Percentiles rank a stretch among this genome's conserved stretches.
Evolutionary conservation across 2,888 invertebrate species (phyloP).

Genomic region (Eilema depressum): DNA sequence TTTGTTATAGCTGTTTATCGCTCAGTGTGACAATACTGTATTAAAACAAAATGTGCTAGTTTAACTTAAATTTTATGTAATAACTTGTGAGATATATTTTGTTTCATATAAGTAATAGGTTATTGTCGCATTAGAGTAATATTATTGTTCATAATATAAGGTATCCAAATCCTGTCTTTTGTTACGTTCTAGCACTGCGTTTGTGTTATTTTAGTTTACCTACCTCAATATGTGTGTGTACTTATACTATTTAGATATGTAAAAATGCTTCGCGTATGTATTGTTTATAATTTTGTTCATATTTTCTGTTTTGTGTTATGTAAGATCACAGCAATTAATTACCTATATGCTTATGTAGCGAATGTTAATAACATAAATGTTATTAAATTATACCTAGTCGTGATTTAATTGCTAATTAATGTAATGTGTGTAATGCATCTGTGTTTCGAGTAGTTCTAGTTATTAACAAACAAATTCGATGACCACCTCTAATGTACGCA

Average conservation of each 20-base stretch:
- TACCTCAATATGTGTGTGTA: neutral
- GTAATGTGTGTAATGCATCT: neutral
- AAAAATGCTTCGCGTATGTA: constrained; percentile 2
- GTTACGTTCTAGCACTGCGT: constrained; percentile 9
- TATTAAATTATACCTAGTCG: neutral
- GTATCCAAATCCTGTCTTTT: neutral
- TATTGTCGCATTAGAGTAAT: constrained; percentile 1
- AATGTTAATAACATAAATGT: neutral
- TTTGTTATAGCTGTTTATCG: neutral
- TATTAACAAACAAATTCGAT: constrained; percentile 28
- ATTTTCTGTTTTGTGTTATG: neutral
- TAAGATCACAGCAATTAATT: neutral
- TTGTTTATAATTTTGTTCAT: neutral
- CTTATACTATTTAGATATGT: neutral
- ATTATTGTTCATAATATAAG: neutral
- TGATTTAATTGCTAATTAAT: neutral
- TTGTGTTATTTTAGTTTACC: neutral
- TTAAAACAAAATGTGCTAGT: neutral
- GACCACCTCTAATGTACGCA: constrained; percentile 49
- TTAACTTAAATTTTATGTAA: neutral
- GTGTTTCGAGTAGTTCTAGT: neutral
- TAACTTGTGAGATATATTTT: neutral
- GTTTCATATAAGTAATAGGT: neutral
- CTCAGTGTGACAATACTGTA: constrained; percentile 6
- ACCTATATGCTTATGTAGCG: neutral